Conservation (phyloP, 1,140 invertebrate genomes). For the Homarus americanus region DNA sequence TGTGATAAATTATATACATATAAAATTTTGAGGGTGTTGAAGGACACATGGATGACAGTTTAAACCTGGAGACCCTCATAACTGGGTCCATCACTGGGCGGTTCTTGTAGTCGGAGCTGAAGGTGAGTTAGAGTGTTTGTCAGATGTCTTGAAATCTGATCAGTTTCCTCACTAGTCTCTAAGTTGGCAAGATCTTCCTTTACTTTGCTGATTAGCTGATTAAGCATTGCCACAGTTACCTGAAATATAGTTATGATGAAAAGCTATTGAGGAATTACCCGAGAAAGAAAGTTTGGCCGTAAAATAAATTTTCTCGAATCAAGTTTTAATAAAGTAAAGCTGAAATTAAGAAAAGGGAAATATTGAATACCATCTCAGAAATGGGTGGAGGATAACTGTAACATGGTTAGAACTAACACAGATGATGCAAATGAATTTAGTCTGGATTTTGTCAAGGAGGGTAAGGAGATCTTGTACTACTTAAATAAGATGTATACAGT, state of each 20-base stretch:
- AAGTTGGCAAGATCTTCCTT: constrained; percentile 94
- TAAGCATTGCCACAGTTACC: constrained; percentile 86
- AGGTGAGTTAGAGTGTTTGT: constrained; percentile 91
- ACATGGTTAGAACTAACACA: too few relatives aligned
- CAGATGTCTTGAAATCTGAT: constrained; percentile 97
- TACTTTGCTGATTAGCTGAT: constrained; percentile 94
- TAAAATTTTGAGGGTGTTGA: neutral
- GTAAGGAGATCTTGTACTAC: too few relatives aligned
- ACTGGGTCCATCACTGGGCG: constrained; percentile 57
- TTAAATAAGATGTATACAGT: too few relatives aligned
- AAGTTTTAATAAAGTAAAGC: too few relatives aligned
- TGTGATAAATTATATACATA: neutral
- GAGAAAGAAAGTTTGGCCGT: too few relatives aligned
- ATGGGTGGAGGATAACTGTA: too few relatives aligned
- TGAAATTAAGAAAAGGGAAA: too few relatives aligned
- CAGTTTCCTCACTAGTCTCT: constrained; percentile 95
- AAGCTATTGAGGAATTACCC: too few relatives aligned
- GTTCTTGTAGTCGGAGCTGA: constrained; percentile 68
- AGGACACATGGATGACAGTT: neutral
- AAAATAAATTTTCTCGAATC: too few relatives aligned
- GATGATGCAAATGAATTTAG: too few relatives aligned
- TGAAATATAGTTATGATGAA: constrained; percentile 78
- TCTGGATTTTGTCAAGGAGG: too few relatives aligned
- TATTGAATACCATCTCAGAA: too few relatives aligned
- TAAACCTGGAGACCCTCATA: constrained; percentile 63